phyloP scores from a whole-genome alignment of 2,797 vertebrate genomes.

The Poeciliopsis paucimaculata region DNA sequence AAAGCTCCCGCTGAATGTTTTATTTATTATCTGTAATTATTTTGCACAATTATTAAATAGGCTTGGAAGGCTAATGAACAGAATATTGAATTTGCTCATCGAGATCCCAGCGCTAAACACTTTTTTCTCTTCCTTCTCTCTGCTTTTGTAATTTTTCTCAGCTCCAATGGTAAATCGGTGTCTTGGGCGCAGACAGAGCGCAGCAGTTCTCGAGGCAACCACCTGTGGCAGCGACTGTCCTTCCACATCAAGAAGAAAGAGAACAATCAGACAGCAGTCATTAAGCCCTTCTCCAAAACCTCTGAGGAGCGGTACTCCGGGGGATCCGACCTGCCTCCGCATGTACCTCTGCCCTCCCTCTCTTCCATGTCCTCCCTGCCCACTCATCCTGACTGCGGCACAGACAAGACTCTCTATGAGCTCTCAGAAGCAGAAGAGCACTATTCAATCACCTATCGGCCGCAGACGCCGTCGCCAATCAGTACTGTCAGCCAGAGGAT shows the following conservation, averaged over 20 bases:
- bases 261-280: conserved; percentile 96
- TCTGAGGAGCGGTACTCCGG: conserved; percentile 84
- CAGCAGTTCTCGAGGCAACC: conserved; percentile 89
- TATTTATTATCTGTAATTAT: conserved; percentile 19
- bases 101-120: conserved; percentile 3
- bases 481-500: conserved; percentile 90
- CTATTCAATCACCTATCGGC: conserved; percentile 84
- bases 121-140: background rate
- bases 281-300: conserved; percentile 97
- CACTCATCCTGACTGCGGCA: conserved; percentile 79
- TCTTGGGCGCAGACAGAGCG: conserved; percentile 96
- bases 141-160: conserved; percentile 56
- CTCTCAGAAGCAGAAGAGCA: conserved; percentile 89
- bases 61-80: conserved; percentile 10
- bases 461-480: conserved; percentile 92
- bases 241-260: conserved; percentile 97
- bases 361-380: conserved; percentile 73
- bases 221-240: conserved; percentile 96
- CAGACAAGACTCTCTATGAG: conserved; percentile 90
- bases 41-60: background rate
- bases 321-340: conserved; percentile 68
- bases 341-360: conserved; percentile 71
- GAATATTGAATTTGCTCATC: conserved; percentile 1
- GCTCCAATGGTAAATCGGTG: conserved; percentile 97
- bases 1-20: conserved; percentile 12